Percentiles rank a stretch among this genome's conserved stretches.
These are phyloP conservation scores for Zaprionus gabonicus DNA, from an alignment of 1,140 invertebrate species.

Conservation along the genomic window DNA sequence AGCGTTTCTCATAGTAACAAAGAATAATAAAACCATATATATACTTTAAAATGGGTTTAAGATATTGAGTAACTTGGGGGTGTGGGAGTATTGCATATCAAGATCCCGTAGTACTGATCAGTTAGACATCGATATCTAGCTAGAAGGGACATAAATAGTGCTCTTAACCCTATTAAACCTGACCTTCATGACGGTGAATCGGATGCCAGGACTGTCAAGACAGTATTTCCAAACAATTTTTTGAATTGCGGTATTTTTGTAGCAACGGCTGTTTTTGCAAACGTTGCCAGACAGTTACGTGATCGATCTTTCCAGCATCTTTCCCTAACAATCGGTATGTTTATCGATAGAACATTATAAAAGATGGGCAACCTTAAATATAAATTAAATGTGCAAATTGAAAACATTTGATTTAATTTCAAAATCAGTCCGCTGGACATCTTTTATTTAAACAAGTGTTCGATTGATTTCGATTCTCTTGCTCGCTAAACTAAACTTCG, in stretches of 20 bases:
- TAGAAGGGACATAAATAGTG: too few relatives aligned
- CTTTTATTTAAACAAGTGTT: constrained; percentile 39
- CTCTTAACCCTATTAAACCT: too few relatives aligned
- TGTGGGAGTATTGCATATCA: too few relatives aligned
- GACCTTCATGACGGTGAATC: too few relatives aligned
- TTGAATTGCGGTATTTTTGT: background rate
- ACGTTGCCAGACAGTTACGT: background rate
- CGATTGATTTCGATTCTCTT: constrained; percentile 46
- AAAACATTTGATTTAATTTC: constrained; percentile 1
- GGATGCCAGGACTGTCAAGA: background rate
- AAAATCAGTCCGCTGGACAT: constrained; percentile 1
- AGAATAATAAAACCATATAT: constrained; percentile 71
- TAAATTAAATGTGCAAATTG: background rate
- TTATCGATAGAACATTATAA: background rate
- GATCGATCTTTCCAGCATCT: background rate
- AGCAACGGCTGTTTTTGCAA: background rate
- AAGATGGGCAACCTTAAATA: too few relatives aligned
- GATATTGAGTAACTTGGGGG: too few relatives aligned
- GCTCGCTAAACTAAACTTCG: constrained; percentile 76
- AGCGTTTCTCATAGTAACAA: constrained; percentile 66
- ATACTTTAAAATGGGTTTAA: constrained; percentile 20
- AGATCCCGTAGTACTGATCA: too few relatives aligned
- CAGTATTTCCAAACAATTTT: background rate
- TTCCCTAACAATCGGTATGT: background rate
- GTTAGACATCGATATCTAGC: too few relatives aligned